Base-by-base conservation (phyloP, 2,888 invertebrate species). In the Atrina japonica region DNA sequence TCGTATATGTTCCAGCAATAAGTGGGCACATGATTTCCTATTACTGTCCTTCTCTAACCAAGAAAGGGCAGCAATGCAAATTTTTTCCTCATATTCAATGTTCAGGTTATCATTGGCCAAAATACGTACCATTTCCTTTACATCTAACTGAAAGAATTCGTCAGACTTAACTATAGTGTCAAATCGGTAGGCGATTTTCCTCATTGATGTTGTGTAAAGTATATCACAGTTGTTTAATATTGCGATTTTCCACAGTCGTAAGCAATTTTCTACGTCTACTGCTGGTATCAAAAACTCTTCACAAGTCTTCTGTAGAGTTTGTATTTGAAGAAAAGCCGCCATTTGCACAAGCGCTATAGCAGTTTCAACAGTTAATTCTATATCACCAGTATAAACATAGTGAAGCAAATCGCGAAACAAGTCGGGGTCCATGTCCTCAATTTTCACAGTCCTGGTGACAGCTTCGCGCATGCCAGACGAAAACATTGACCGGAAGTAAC, bases 281-380 rank as follows among this genome's bases (percentile, higher is more conserved):
- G 94, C 93, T 53, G 91, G 91, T 67, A 93, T 93, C 40, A 97
- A 92, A 86, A 94, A 95, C 40, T 94, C 93, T 85, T 95, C 95
- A 91, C 97, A 97, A 35, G 95, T 92, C 73, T 95, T 93, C 67
- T 96, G 92, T 52, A 97, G 93, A 0, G 96, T 95, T 59, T 94
- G 92, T 81, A 97, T 95, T 82, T 95, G 94, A 61, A 97, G 93
- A 87, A 96, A 96, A 91, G 97, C 97, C 1, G 97, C 95, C 0
- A 95, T 94, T 85, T 95, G 93, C 16, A 97, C 91, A 9, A 87
- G 56, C 43, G 87, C 84, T 83, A 95, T 94, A 0, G 96, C 96
- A 86, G 96, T 97, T 50, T 94, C 93, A 53, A 94, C 93, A 67
- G 93, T 94, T 21, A 97, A 93, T 73, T 94, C 93, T 30, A 60